Evolutionary conservation across 2,888 invertebrate species (phyloP), one percentile per base, ranked within the genome.

Genomic region (Lithophane socia): DNA sequence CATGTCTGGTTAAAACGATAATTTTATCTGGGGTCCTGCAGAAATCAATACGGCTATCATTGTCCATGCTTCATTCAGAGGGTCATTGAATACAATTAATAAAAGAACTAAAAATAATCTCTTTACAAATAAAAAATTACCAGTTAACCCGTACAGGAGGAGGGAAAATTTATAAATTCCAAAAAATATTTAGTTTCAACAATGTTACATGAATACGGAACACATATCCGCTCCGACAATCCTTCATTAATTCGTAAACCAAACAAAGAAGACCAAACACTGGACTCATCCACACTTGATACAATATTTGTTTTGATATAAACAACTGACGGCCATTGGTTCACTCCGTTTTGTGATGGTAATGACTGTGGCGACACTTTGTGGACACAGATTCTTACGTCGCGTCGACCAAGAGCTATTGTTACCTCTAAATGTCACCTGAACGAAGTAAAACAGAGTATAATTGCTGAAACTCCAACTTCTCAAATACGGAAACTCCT

Each of bases 221-320:
- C 87, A 92, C 89, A 85, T 90, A 91, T 86, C 87, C 85, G 87
- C 88, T 90, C 86, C 92, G 92, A 96, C 95, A 96, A 96, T 95
- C 92, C 93, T 93, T 94, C 95, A 95, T 96, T 95, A 96, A 95
- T 93, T 95, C 93, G 93, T 94, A 94, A 94, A 89, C 87, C 92
- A 94, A 95, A 96, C 92, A 94, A 93, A 91, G 88, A 88, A 91
- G 92, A 88, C 91, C 93, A 93, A 94, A 95, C 87, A 94, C 95
- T 95, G 96, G 96, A 96, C 96, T 91, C 88, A 88, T 89, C 88
- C 90, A 92, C 96, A 96, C 96, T 96, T 96, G 96, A 89, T 90
- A 89, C 92, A 96, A 96, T 96, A 96, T 96, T 96, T 94, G 94
- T 93, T 95, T 94, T 95, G 93, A 95, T 94, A 95, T 94, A 95